Percentiles rank a stretch among this genome's conserved stretches.
phyloP scores from a whole-genome alignment of 2,888 invertebrate species.

The Baronia brevicornis region DNA sequence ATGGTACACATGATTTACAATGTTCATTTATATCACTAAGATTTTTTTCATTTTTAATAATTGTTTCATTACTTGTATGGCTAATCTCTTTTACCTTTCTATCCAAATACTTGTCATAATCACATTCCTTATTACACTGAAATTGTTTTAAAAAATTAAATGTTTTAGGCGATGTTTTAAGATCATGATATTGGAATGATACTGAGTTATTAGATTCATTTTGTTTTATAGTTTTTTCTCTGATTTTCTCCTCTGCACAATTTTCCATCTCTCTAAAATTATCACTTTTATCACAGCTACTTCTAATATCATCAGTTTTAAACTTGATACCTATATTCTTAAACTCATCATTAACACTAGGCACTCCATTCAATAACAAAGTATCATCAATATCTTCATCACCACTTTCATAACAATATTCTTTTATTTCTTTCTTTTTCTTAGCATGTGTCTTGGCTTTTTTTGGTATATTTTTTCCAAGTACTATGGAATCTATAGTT shows the following conservation, averaged over 20 bases:
- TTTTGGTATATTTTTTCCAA: conserved; percentile 21
- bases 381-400: conserved; percentile 25
- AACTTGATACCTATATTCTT: conserved; percentile 51
- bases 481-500: conserved; percentile 29
- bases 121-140: conserved; percentile 41
- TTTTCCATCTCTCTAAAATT: conserved; percentile 1
- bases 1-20: conserved; percentile 21
- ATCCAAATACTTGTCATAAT: conserved; percentile 45
- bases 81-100: conserved; percentile 23
- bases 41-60: conserved; percentile 26
- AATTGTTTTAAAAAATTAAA: conserved; percentile 51
- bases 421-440: conserved; percentile 22
- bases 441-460: conserved; percentile 23
- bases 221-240: conserved; percentile 8
- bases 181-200: conserved; percentile 18
- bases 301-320: conserved; percentile 19
- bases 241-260: conserved; percentile 12
- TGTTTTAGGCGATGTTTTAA: conserved; percentile 22
- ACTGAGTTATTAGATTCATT: neutral
- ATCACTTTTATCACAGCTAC: conserved; percentile 4
- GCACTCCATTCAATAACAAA: conserved; percentile 47
- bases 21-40: conserved; percentile 22
- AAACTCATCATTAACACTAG: conserved; percentile 65
- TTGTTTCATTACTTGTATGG: conserved; percentile 18
- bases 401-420: conserved; percentile 26